phyloP scores from a whole-genome alignment of 1,140 invertebrate species.

The Drosophila pachea region DNA sequence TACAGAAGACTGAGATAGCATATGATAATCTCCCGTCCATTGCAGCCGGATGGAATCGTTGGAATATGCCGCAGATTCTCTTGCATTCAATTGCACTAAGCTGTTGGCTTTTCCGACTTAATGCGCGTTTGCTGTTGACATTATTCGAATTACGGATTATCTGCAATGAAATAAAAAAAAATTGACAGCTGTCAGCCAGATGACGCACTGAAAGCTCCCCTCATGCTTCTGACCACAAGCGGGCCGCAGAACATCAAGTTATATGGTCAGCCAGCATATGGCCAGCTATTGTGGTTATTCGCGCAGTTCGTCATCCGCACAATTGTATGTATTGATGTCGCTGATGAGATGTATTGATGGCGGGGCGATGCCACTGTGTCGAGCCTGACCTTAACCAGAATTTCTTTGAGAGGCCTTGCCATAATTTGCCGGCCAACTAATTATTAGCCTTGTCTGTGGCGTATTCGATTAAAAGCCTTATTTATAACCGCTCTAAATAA shows the following conservation, averaged over 20 bases:
- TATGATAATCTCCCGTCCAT: too few relatives aligned
- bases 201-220: neutral
- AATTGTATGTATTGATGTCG: constrained; percentile 43
- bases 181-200: constrained; percentile 58
- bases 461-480: constrained; percentile 64
- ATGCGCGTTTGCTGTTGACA: constrained; percentile 27
- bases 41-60: neutral
- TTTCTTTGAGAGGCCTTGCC: too few relatives aligned
- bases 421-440: neutral
- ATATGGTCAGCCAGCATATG: constrained; percentile 51
- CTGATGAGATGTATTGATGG: constrained; percentile 14
- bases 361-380: too few relatives aligned
- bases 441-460: neutral
- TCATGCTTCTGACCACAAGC: constrained; percentile 43
- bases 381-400: too few relatives aligned
- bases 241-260: constrained; percentile 72
- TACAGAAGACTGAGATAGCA: too few relatives aligned
- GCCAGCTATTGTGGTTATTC: constrained; percentile 56
- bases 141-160: constrained; percentile 54
- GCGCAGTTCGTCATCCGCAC: constrained; percentile 44
- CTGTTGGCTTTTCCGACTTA: constrained; percentile 38
- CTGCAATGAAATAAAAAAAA: constrained; percentile 70
- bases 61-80: constrained; percentile 6
- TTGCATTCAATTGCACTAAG: constrained; percentile 16
- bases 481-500: constrained; percentile 56